A percentile compares a stretch with the other conserved stretches of the same genome.
Evolutionary conservation across 2,113 vertebrate species (phyloP).

Genomic region (Periophthalmus modestus): DNA sequence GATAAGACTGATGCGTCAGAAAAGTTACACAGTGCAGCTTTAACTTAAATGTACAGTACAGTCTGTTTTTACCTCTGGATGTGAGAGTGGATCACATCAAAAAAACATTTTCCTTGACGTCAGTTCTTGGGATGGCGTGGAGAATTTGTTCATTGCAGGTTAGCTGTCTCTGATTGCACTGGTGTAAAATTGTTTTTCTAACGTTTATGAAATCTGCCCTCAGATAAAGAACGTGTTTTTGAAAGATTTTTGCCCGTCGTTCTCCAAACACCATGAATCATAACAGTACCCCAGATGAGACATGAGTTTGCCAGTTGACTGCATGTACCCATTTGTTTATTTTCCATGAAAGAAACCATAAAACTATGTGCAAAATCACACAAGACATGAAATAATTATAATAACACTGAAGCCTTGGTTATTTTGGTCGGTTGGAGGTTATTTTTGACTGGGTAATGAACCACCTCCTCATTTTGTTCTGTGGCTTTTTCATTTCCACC

Average conservation of each 20-base stretch:
- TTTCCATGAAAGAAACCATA: slow-evolving; percentile 47
- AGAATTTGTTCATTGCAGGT: background rate
- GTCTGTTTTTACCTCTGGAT: no score
- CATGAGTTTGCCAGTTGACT: slow-evolving; percentile 52
- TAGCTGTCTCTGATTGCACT: slow-evolving; percentile 7
- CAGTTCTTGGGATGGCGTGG: background rate
- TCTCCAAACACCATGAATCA: slow-evolving; percentile 24
- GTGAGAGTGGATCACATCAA: background rate
- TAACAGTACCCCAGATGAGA: no score
- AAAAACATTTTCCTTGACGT: background rate
- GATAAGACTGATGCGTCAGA: background rate
- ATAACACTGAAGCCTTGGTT: slow-evolving; percentile 33
- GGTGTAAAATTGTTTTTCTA: background rate
- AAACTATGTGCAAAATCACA: slow-evolving; percentile 52
- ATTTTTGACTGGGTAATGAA: slow-evolving; percentile 50
- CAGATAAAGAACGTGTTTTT: background rate
- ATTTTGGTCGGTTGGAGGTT: slow-evolving; percentile 59
- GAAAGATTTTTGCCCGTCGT: background rate
- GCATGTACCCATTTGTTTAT: slow-evolving; percentile 39
- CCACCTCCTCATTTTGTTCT: slow-evolving; percentile 51
- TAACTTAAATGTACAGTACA: no score
- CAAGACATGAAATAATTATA: slow-evolving; percentile 42
- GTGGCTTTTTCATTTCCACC: slow-evolving; percentile 33
- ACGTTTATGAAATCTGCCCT: background rate
- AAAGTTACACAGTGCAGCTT: no score